Base-by-base conservation (phyloP, 2,797 vertebrate genomes). In the Scleropages formosus region DNA sequence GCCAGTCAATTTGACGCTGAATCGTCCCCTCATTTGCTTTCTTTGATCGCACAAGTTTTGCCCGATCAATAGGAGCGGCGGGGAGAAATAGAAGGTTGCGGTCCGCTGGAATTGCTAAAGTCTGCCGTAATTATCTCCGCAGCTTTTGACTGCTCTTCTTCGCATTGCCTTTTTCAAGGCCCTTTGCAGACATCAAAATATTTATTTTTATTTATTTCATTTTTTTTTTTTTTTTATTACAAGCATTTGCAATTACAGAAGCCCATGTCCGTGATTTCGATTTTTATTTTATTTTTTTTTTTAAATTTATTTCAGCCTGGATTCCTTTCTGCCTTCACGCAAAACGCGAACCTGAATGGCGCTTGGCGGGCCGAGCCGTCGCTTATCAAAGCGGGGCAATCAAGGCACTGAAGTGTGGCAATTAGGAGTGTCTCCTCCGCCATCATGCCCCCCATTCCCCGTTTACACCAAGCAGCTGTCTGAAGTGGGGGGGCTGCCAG, bases 171-270 rank as follows among this genome's bases (percentile, higher is more conserved):
- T 72, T 46, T 39, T 27, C 49, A 24, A 53, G 51, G 53, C 70
- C 70, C 26, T 60, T 39, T 12, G 27, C 70, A 47, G 70, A 60
- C 70, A 59, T 72, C 70, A 47, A 72, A 59, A 72, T 72, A 72
- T 72, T 59, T 72, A 20, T 44, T n/a, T n/a, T n/a, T n/a, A n/a
- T 39, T 39, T 39, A n/a, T 31, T 47, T 24, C 56, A 56, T 56
- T 56, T 56, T 56, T 68, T 68, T 69, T 39, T 39, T 59, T 72
- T 72, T 69, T 39, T 39, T 59, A 72, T 72, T 22, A 53, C 70
- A 20, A 72, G 72, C 56, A 31, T 60, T n/a, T 72, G 70, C 70
- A 72, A 72, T 72, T 72, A 72, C 70, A 44, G 53, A 26, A 70
- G 60, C 24, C 31, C 26, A 26, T 47, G 70, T 72, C 70, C 31